These are phyloP conservation scores for Echinarachnius parma DNA, from an alignment of 53 echinoderm and acorn worm species.

Conservation along the genomic window DNA sequence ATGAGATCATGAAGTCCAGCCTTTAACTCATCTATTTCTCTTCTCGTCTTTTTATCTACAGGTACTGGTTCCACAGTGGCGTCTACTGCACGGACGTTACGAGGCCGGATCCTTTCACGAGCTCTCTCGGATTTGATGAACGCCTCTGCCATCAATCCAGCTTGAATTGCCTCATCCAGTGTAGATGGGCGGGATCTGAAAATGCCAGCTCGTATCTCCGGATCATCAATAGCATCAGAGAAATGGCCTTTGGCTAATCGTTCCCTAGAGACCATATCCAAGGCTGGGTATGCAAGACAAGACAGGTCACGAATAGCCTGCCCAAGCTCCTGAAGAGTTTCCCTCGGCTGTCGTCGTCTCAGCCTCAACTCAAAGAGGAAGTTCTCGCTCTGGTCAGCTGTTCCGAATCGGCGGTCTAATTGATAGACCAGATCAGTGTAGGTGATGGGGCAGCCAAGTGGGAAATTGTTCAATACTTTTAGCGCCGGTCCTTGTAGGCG, in stretches of 20 bases:
- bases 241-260: constrained; percentile 21
- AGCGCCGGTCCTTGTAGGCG: constrained; percentile 5
- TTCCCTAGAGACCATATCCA: background rate
- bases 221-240: constrained; percentile 9
- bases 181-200: constrained; percentile 4
- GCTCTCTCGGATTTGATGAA: constrained; percentile 7
- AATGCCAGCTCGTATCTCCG: constrained; percentile 1
- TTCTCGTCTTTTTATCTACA: constrained; percentile 11
- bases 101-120: constrained; percentile 4
- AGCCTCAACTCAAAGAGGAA: constrained; percentile 1
- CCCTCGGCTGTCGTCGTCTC: constrained; percentile 8
- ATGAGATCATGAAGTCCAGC: background rate
- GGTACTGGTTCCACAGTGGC: background rate
- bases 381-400: background rate
- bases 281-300: constrained; percentile 1
- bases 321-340: constrained; percentile 13
- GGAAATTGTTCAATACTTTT: constrained; percentile 9
- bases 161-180: constrained; percentile 5
- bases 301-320: constrained; percentile 18
- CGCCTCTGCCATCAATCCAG: constrained; percentile 17
- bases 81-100: constrained; percentile 28
- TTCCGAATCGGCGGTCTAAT: constrained; percentile 5
- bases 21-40: constrained; percentile 29
- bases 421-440: background rate
- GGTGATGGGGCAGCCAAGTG: background rate